Evolutionary conservation across 2,888 invertebrate species (phyloP).

Genomic region (Cordilura impudica): DNA sequence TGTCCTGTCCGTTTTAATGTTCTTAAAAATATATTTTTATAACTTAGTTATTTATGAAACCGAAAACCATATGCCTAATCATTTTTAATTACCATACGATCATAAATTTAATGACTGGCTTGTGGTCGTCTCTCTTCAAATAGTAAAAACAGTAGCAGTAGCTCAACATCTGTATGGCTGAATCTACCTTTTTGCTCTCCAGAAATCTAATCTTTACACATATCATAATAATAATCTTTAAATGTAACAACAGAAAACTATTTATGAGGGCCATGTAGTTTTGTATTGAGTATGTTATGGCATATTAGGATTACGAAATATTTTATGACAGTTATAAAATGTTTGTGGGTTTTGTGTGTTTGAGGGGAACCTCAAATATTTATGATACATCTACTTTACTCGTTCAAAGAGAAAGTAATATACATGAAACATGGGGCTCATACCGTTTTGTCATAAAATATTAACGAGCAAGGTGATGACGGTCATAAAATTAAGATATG

Average conservation of each 20-base stretch:
- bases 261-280: neutral
- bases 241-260: conserved; percentile 3
- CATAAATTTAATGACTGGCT: conserved; percentile 4
- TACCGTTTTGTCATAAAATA: neutral
- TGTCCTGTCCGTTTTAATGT: too few relatives aligned
- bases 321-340: conserved; percentile 20
- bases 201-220: neutral
- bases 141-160: neutral
- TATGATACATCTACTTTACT: neutral
- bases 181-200: neutral
- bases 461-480: conserved; percentile 5
- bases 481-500: neutral
- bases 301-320: neutral
- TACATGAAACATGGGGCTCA: neutral
- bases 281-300: neutral
- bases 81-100: neutral
- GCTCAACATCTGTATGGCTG: neutral
- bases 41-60: too few relatives aligned
- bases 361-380: neutral
- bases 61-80: neutral
- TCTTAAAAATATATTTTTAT: too few relatives aligned
- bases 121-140: conserved; percentile 11
- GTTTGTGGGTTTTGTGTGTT: neutral
- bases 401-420: neutral
- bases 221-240: neutral